Conservation (phyloP, 2,888 invertebrate species). For the Zygaena filipendulae region DNA sequence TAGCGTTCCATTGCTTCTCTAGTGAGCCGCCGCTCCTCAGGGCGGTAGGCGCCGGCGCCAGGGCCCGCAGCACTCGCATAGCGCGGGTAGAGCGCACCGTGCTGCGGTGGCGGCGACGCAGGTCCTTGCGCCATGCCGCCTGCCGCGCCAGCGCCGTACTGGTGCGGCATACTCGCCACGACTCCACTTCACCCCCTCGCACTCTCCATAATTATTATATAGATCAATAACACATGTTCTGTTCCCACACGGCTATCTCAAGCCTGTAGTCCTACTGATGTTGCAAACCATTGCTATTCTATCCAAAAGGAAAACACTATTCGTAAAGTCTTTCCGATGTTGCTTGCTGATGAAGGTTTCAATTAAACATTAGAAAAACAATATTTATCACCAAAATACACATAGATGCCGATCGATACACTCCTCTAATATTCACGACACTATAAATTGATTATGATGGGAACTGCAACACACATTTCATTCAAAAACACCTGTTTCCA, state of each 20-base stretch:
- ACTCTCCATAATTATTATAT: constrained; percentile 29
- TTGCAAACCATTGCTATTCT: constrained; percentile 19
- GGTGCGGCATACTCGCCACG: constrained; percentile 80
- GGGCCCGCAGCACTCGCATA: constrained; percentile 68
- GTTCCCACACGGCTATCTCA: constrained; percentile 25
- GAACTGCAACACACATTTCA: constrained; percentile 69
- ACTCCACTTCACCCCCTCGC: constrained; percentile 48
- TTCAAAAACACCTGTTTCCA: constrained; percentile 84
- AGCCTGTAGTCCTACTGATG: constrained; percentile 19
- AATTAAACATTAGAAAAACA: too few species aligned
- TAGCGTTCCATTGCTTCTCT: constrained; percentile 97
- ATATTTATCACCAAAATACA: too few species aligned
- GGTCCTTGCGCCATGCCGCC: constrained; percentile 83
- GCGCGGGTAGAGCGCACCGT: constrained; percentile 71
- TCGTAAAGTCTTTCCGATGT: constrained; percentile 11
- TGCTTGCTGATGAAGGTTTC: too few species aligned
- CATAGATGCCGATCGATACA: constrained; percentile 60
- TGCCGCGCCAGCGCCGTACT: constrained; percentile 74
- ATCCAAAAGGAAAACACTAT: constrained; percentile 1
- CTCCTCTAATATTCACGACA: constrained; percentile 59
- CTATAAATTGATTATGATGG: constrained; percentile 61
- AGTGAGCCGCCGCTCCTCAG: constrained; percentile 85
- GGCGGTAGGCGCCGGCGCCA: constrained; percentile 72
- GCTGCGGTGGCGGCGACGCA: constrained; percentile 73
- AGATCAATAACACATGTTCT: constrained; percentile 19